Evolutionary conservation across 2,113 vertebrate genomes (phyloP), one percentile per base, ranked within the genome.

Genomic region (Xenopus tropicalis): DNA sequence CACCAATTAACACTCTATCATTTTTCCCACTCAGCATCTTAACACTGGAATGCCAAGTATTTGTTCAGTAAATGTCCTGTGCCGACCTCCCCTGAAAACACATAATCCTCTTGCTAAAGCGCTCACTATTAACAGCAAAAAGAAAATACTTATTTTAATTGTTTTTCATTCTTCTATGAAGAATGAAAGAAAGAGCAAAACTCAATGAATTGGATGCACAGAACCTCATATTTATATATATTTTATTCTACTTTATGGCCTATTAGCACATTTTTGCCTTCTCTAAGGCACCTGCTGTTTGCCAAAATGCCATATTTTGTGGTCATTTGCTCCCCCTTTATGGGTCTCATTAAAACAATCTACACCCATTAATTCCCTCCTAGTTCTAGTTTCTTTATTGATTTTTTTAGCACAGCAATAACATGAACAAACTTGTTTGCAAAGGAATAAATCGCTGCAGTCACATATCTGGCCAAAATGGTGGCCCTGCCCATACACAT

Each of bases 371-470:
- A 75, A 75, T 54, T 48, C 25, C 43, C 61, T 42, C 25, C 29
- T 37, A 37, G 29, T 37, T 37, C 29, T 37, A 37, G 57, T 43
- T 69, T 75, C 68, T 52, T 58, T 54, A 75, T 69, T 69, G 66
- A 69, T 68, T 69, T 75, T 37, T 48, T 48, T 11, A 48, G 13
- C 22, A 48, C 58, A 61, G 37, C 54, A 62, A 66, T 52, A 58
- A 69, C 72, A 69, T 42, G 72, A 68, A 69, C n/a, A 29, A 75
- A 75, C 72, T 75, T 75, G 72, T 75, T 69, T 54, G 66, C 57
- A 42, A 75, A 69, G 57, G n/a, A 25, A 69, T 75, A 62, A 68
- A 75, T 75, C 66, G 69, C 51, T 63, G 14, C 66, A 48, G 24
- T 54, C 46, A 11, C 66, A 42, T 61, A 74, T 69, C 66, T 61